Percentiles rank a stretch among this genome's conserved stretches.
phyloP scores from a whole-genome alignment of 1,140 invertebrate genomes.

The Drosophila truncata region DNA sequence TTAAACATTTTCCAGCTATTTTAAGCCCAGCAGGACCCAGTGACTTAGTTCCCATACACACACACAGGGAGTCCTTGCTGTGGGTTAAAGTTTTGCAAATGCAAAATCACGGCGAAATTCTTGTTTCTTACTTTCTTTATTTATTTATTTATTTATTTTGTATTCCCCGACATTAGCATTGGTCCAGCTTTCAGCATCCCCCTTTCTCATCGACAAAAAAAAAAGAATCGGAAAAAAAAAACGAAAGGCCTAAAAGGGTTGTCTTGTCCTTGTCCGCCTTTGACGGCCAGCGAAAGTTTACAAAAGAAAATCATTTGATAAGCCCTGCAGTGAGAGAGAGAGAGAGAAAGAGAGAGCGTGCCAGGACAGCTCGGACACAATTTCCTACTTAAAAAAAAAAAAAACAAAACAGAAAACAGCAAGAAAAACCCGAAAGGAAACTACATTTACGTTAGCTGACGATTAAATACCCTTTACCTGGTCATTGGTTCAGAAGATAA shows the following conservation, averaged over 20 bases:
- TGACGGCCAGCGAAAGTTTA: constrained; percentile 65
- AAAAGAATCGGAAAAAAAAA: constrained; percentile 1
- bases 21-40: constrained; percentile 54
- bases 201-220: background rate
- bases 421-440: background rate
- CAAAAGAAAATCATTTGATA: constrained; percentile 79
- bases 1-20: constrained; percentile 31
- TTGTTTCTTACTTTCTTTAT: constrained; percentile 18
- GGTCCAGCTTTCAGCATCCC: constrained; percentile 19
- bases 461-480: background rate
- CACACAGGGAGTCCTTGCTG: constrained; percentile 9
- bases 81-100: constrained; percentile 71
- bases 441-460: background rate
- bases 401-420: background rate
- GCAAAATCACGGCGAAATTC: constrained; percentile 45
- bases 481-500: background rate
- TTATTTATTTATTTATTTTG: constrained; percentile 42
- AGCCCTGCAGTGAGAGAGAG: constrained; percentile 13
- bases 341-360: constrained; percentile 2
- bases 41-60: constrained; percentile 73
- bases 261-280: constrained; percentile 61
- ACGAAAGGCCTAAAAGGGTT: constrained; percentile 48
- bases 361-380: constrained; percentile 69
- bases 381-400: constrained; percentile 79
- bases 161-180: constrained; percentile 32